phyloP scores from a whole-genome alignment of 2,888 invertebrate genomes.

The Vesta saturnalis region DNA sequence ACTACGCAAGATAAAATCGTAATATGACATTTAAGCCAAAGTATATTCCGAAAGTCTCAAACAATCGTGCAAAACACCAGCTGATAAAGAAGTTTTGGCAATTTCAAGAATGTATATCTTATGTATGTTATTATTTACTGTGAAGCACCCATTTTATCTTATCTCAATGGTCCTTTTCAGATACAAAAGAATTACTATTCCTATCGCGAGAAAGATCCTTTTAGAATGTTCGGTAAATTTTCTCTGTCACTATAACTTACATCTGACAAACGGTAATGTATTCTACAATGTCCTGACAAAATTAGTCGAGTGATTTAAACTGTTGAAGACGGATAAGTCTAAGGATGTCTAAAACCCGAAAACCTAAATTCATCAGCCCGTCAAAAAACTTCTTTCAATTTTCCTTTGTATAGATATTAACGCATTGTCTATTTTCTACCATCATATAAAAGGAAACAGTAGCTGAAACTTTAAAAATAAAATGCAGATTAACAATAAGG shows the following conservation, averaged over 20 bases:
- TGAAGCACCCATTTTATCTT: background rate
- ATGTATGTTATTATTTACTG: background rate
- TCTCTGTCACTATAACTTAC: constrained; percentile 26
- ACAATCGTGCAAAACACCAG: background rate
- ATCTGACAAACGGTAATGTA: constrained; percentile 30
- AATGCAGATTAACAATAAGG: background rate
- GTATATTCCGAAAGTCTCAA: background rate
- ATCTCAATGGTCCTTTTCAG: background rate
- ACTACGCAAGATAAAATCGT: no score
- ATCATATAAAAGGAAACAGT: no score
- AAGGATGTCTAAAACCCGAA: constrained; percentile 32
- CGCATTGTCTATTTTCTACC: no score
- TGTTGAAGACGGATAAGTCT: constrained; percentile 33
- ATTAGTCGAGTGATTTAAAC: constrained; percentile 39
- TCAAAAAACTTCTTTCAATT: background rate
- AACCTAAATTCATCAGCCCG: constrained; percentile 9
- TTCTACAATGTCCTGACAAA: constrained; percentile 33
- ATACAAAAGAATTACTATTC: background rate
- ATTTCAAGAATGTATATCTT: background rate
- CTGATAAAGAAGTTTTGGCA: background rate
- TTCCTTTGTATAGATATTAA: background rate
- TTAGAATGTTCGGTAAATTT: constrained; percentile 21
- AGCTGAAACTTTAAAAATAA: background rate
- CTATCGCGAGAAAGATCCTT: background rate
- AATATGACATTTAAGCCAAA: no score